Conservation (phyloP, 2,888 invertebrate species). For the Mechanitis mazaeus region DNA sequence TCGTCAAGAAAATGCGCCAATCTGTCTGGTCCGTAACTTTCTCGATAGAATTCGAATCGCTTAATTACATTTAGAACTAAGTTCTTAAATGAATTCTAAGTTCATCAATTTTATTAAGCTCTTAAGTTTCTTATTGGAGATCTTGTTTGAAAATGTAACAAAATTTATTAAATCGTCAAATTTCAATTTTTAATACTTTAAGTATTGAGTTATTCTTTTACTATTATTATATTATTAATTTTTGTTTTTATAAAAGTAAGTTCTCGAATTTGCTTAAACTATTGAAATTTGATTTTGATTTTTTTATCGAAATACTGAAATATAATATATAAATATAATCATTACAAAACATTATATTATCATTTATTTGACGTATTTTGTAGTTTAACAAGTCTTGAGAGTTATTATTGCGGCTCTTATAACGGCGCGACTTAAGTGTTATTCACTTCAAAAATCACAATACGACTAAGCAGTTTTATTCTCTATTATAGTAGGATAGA, state of each 20-base stretch:
- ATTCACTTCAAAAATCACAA: constrained; percentile 1
- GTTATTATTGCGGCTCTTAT: constrained; percentile 21
- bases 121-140: constrained; percentile 3
- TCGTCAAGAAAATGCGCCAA: background rate
- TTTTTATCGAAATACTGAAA: too few relatives aligned
- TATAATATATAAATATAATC: background rate
- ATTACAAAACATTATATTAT: constrained; percentile 3
- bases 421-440: constrained; percentile 15
- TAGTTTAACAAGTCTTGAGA: constrained; percentile 21
- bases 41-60: constrained; percentile 3
- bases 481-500: background rate
- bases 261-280: background rate
- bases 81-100: constrained; percentile 3
- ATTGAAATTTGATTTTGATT: too few relatives aligned
- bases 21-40: background rate
- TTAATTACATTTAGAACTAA: constrained; percentile 3
- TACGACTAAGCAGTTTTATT: constrained; percentile 4
- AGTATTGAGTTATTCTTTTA: background rate
- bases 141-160: constrained; percentile 3
- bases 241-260: background rate
- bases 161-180: background rate
- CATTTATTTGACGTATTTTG: constrained; percentile 16
- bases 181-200: background rate
- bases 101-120: constrained; percentile 6
- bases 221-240: background rate